These are phyloP conservation scores for Syndactyla subalaris DNA, from an alignment of 2,797 vertebrate species.

Conservation along the genomic window DNA sequence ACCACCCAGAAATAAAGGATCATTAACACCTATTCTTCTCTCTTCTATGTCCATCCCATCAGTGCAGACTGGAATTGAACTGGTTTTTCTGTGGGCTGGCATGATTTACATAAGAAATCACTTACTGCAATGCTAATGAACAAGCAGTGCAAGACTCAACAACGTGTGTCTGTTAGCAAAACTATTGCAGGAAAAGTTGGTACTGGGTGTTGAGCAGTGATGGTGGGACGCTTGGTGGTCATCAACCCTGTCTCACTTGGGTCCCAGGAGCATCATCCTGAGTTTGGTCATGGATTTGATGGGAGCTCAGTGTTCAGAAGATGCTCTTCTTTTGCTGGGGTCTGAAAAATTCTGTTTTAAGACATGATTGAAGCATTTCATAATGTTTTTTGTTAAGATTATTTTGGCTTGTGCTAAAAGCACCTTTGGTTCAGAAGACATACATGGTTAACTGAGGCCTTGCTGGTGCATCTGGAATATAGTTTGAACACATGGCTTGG, in stretches of 20 bases:
- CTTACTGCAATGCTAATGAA: not conserved
- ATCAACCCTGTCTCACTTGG: not conserved
- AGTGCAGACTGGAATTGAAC: constrained; percentile 25
- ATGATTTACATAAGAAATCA: constrained; percentile 8
- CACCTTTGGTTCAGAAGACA: not conserved
- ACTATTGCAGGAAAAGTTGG: not conserved
- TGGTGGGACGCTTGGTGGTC: not conserved
- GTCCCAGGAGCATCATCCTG: not conserved
- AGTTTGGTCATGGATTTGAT: not conserved
- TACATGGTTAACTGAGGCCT: not conserved
- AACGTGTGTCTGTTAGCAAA: not conserved
- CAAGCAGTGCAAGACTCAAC: not conserved
- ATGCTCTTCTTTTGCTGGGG: not conserved
- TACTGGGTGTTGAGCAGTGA: not conserved
- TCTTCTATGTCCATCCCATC: not conserved
- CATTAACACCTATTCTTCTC: not conserved
- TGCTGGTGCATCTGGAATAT: not conserved
- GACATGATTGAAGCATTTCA: not conserved
- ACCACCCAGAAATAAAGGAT: too few species aligned
- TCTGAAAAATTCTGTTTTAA: not conserved
- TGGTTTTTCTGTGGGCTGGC: constrained; percentile 50
- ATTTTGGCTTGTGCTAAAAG: not conserved
- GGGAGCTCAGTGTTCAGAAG: not conserved
- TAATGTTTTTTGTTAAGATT: not conserved
- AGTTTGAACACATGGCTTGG: not conserved